A percentile compares a stretch with the other conserved stretches of the same genome.
Conservation (phyloP, 92 coral and sea anemone genomes). For the Porites lobata region DNA sequence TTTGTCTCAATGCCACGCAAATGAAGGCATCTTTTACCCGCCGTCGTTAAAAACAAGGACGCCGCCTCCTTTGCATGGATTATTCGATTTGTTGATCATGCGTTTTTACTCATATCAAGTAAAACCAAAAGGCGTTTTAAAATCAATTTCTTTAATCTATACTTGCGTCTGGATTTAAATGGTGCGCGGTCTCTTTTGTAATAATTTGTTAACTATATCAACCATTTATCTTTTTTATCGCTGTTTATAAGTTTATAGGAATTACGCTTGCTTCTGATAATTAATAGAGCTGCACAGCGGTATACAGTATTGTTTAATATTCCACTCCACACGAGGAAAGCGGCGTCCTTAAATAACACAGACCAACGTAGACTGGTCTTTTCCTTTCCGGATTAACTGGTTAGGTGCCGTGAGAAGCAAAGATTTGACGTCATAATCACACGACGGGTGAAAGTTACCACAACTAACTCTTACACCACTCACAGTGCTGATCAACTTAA, state of each 20-base stretch:
- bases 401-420: no score
- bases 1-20: slow-evolving; percentile 25
- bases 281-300: slow-evolving; percentile 1
- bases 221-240: no score
- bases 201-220: no score
- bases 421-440: no score
- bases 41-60: neutral
- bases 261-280: neutral
- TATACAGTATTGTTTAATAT: slow-evolving; percentile 3
- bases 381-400: neutral
- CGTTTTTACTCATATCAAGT: no score
- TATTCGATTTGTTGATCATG: neutral
- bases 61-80: neutral
- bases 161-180: no score
- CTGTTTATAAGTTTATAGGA: neutral
- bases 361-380: slow-evolving; percentile 35
- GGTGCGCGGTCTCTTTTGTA: no score
- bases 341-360: neutral
- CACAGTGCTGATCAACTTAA: no score
- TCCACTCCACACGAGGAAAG: slow-evolving; percentile 1
- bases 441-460: no score
- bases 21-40: neutral
- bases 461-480: no score
- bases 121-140: no score
- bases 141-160: no score